phyloP scores from a whole-genome alignment of 1,140 invertebrate species.

The Aphaenogaster ashmeadi region DNA sequence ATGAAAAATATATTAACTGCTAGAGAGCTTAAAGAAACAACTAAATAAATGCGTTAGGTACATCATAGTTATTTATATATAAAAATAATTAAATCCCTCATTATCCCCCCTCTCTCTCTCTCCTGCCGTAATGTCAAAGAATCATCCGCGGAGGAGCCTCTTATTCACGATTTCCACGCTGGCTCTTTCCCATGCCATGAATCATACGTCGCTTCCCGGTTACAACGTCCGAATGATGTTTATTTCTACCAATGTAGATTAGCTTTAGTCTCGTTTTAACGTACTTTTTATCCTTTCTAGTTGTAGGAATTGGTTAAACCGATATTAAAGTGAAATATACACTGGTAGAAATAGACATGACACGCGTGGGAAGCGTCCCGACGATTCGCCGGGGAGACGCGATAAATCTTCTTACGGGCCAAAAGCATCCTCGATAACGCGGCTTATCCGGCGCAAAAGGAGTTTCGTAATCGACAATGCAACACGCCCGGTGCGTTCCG shows the following conservation, averaged over 20 bases:
- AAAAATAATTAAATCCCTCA: constrained; percentile 14
- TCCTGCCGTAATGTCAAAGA: neutral
- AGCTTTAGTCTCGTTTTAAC: too few species aligned
- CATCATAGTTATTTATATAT: neutral
- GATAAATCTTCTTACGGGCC: neutral
- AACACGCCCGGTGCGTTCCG: neutral
- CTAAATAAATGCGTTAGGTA: neutral
- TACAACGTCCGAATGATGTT: neutral
- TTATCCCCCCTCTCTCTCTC: neutral
- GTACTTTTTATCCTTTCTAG: too few species aligned
- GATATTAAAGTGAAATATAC: too few species aligned
- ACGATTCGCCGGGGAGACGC: neutral
- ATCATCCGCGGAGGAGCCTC: too few species aligned
- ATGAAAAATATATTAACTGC: neutral
- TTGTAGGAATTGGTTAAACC: too few species aligned
- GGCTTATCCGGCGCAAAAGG: constrained; percentile 11
- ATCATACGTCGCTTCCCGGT: neutral
- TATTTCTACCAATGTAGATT: too few species aligned
- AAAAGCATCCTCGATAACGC: constrained; percentile 24
- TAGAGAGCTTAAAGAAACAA: neutral
- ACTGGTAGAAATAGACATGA: neutral
- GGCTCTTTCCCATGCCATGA: neutral
- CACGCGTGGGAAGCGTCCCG: neutral
- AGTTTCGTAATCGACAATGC: constrained; percentile 39
- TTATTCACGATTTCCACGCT: neutral